Percentiles rank a stretch among this genome's conserved stretches.
These are phyloP conservation scores for Melangyna quadrimaculata DNA, from an alignment of 2,888 invertebrate genomes.

Conservation along the genomic window DNA sequence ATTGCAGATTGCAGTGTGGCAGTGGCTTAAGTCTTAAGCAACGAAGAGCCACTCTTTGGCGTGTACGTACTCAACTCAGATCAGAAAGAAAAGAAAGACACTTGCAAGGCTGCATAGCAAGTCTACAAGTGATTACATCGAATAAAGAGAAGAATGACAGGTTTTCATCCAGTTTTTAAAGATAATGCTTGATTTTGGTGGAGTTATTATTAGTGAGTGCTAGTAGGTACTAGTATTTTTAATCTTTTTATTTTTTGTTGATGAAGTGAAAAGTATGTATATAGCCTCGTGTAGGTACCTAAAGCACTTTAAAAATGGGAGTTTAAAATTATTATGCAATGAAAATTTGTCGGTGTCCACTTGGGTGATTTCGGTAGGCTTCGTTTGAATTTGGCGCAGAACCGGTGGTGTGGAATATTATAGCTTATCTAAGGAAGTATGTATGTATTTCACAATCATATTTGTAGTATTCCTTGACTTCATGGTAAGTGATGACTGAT, in stretches of 20 bases:
- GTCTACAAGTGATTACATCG: slow-evolving; percentile 70
- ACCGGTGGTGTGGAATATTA: not conserved
- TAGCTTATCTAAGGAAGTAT: no score
- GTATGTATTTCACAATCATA: no score
- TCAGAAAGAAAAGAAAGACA: slow-evolving; percentile 43
- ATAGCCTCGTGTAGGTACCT: not conserved
- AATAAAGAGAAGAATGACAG: slow-evolving; percentile 70
- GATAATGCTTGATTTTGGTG: slow-evolving; percentile 61
- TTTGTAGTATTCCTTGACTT: no score
- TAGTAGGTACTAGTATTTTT: slow-evolving; percentile 17
- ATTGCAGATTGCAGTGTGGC: not conserved
- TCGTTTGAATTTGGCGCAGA: no score
- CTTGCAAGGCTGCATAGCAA: slow-evolving; percentile 66
- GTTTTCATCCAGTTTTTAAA: slow-evolving; percentile 70
- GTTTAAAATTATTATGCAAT: not conserved
- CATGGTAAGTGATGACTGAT: no score
- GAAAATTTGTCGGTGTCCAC: no score
- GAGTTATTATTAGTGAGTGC: slow-evolving; percentile 63
- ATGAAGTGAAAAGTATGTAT: slow-evolving; percentile 14
- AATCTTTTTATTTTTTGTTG: slow-evolving; percentile 2
- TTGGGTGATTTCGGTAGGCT: no score
- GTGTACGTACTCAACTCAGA: not conserved
- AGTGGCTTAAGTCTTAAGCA: not conserved
- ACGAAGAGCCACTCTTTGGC: slow-evolving; percentile 2
- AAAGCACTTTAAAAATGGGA: not conserved